Base-by-base conservation (phyloP, 1,140 invertebrate species). In the Dreissena polymorpha region DNA sequence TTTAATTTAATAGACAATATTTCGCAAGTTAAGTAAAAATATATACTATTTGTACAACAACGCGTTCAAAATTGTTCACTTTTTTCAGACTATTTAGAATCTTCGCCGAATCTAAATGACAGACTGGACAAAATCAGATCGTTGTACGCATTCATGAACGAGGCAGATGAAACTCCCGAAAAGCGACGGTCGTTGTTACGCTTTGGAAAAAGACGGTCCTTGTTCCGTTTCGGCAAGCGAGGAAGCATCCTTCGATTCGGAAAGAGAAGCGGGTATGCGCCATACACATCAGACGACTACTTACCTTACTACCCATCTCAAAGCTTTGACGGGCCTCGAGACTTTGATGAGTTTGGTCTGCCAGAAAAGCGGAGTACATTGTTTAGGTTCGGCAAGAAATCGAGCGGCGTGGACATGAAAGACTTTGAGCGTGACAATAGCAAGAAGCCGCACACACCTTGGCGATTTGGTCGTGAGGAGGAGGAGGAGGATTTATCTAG, bases 171-270 rank as follows among this genome's bases (percentile, higher is more conserved):
- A 25, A 21, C 60, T 7, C 12, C 73, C 12, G 78, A 78, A 21
- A 86, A 86, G 75, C 55, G 83, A 14, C 72, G 77, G 27, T 81
- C 83, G 14, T 70, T 86, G 3, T 85, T 86, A 64, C 71, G 86
- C 23, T 86, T 86, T 51, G 86, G 86, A 0, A 86, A 86, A 70
- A 55, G 83, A n/a, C 60, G 77, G 1, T 67, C 72, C 13, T 60
- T 82, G 12, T 86, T 86, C 49, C 77, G 86, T 8, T 86, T 85
- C 68, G 86, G 86, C 14, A 86, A 86, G 68, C 83, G 86, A 8
- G 85, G 85, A 14, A 75, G 69, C 21, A 70, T 86, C 2, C 77
- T 86, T 51, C 72, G 86, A 55, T 86, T 86, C 53, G 86, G 86
- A 8, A 84, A 84, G 50, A 71, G 83, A 21, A 39, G 53, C 1